Evolutionary conservation across 2,113 vertebrate genomes (phyloP).

Genomic region (Geococcyx californianus): DNA sequence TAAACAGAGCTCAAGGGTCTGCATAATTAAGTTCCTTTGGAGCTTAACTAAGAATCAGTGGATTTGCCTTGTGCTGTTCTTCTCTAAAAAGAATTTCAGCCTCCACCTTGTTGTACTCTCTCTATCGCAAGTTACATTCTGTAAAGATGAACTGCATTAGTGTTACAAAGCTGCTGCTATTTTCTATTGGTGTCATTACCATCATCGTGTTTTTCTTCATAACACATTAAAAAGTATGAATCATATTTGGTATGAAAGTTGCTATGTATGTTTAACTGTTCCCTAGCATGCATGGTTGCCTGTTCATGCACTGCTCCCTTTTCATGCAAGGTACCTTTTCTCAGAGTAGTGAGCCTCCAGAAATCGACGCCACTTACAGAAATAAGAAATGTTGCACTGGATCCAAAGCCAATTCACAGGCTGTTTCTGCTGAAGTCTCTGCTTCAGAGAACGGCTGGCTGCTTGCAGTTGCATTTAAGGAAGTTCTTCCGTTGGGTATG

Average conservation of each 20-base stretch:
- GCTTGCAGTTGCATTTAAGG: conserved; percentile 70
- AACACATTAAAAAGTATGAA: background rate
- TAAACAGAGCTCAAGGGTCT: background rate
- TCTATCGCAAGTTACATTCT: background rate
- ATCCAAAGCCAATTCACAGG: conserved; percentile 45
- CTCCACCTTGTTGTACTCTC: background rate
- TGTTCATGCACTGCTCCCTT: background rate
- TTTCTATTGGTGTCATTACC: background rate
- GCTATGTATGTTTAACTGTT: background rate
- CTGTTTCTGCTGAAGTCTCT: conserved; percentile 56
- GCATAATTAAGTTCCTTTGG: background rate
- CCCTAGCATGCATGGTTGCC: background rate
- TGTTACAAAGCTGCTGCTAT: background rate
- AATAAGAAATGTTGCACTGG: background rate
- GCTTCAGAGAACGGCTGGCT: conserved; percentile 51
- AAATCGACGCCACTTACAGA: background rate
- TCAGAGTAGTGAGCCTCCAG: background rate
- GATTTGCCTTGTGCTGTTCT: background rate
- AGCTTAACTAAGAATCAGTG: background rate
- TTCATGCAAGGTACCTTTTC: background rate
- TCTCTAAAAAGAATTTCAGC: background rate
- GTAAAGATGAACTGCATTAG: background rate
- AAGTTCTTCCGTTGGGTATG: conserved; percentile 78
- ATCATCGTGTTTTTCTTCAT: background rate
- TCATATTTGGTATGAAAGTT: background rate